A percentile compares a stretch with the other conserved stretches of the same genome.
phyloP scores from a whole-genome alignment of 2,113 vertebrate species.

The Poicephalus meyeri region DNA sequence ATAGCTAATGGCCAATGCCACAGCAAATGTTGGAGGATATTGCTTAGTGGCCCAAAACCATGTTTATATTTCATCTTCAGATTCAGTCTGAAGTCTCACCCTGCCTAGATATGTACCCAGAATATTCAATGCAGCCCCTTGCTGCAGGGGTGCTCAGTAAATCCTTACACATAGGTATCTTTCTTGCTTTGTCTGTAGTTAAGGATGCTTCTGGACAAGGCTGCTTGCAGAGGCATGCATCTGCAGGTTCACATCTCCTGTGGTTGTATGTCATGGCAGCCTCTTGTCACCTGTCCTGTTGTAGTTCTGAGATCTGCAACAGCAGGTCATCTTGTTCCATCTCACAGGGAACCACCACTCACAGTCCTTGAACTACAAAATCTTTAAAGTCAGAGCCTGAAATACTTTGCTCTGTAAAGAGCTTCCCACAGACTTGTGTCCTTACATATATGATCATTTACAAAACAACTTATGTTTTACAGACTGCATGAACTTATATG shows the following conservation, averaged over 20 bases:
- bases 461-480: not conserved
- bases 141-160: not conserved
- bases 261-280: not conserved
- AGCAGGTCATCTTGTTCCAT: not conserved
- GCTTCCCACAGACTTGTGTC: not conserved
- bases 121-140: not conserved
- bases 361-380: not conserved
- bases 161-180: fast-evolving
- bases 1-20: not conserved
- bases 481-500: not conserved
- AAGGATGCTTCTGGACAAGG: not conserved
- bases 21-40: not conserved
- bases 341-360: not conserved
- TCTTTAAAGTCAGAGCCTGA: not conserved
- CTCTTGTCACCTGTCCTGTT: not conserved
- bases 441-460: not conserved
- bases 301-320: not conserved
- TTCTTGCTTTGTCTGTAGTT: not conserved
- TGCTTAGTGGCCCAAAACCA: not conserved
- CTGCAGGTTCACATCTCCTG: not conserved
- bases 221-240: not conserved
- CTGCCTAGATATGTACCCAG: not conserved
- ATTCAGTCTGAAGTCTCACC: not conserved
- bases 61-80: not conserved
- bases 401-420: not conserved